Evolutionary conservation across 2,888 invertebrate genomes (phyloP), one percentile per base, ranked within the genome.

Genomic region (Hartigia nigra): DNA sequence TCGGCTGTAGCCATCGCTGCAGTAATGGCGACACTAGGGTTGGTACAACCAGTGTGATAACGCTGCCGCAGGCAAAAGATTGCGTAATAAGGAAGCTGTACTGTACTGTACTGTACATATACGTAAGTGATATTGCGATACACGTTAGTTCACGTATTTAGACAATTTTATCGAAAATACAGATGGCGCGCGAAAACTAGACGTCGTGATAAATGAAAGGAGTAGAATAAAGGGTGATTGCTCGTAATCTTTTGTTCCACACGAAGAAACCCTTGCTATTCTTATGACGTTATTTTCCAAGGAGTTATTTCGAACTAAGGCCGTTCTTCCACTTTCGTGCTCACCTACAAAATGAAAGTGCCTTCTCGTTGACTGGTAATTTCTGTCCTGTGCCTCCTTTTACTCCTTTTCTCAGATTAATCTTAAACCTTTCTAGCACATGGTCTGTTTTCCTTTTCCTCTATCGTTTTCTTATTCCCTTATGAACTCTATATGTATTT

Each of bases 271-370:
- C 37, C 36, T 35, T 32, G 70, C 12, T n/a, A 69, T 39, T 36
- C 69, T 70, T 72, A 75, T 78, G 79, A 12, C 77, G 75, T 78
- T 79, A 83, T 82, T 85, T 83, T 78, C 74, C 78, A 74, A 75
- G 77, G 77, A 80, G 81, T 82, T 84, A 82, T 84, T 84, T 84
- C 79, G 81, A 77, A 72, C 81, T 80, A 70, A 23, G 55, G 14
- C 55, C 23, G 9, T 23, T 2, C 55, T 23, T 55, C 55, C 55
- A 55, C 55, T 55, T 23, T 55, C 55, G 55, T 55, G 23, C 55
- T 55, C 23, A 55, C 55, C 55, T 55, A 55, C 55, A 55, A 55
- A 55, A 55, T 55, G 55, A 55, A 55, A 55, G 55, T 55, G 23
- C 55, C 55, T 55, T 23, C 55, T 23, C 0, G 55, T 55, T 23